These are phyloP conservation scores for Creontiades dilutus DNA, from an alignment of 2,888 invertebrate genomes.

Conservation along the genomic window DNA sequence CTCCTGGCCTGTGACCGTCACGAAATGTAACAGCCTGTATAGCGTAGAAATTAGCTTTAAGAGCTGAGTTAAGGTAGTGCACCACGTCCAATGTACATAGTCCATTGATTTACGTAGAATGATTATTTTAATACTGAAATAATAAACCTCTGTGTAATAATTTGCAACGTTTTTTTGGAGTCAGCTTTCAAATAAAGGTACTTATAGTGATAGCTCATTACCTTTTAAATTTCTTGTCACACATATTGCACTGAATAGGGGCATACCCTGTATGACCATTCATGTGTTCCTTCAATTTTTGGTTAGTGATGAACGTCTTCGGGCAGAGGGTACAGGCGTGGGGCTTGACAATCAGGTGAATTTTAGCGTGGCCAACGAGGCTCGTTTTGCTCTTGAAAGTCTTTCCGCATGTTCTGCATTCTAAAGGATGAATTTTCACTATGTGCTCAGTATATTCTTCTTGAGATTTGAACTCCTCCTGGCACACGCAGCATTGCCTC, in stretches of 20 bases:
- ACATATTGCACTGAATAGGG: constrained; percentile 89
- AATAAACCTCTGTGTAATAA: too few relatives aligned
- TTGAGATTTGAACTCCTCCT: constrained; percentile 84
- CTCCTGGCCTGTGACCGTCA: too few relatives aligned
- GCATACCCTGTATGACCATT: constrained; percentile 90
- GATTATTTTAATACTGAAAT: too few relatives aligned
- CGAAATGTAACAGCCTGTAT: too few relatives aligned
- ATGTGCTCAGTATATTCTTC: constrained; percentile 86
- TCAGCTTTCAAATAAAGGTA: too few relatives aligned
- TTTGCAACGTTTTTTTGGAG: too few relatives aligned
- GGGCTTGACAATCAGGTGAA: constrained; percentile 89
- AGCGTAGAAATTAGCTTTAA: too few relatives aligned
- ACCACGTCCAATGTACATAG: too few relatives aligned
- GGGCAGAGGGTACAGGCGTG: constrained; percentile 88
- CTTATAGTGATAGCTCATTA: neutral
- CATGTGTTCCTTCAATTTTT: constrained; percentile 89
- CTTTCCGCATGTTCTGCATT: constrained; percentile 90
- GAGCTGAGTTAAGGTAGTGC: too few relatives aligned
- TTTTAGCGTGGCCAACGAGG: constrained; percentile 85
- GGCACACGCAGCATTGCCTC: constrained; percentile 82
- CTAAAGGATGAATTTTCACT: constrained; percentile 86
- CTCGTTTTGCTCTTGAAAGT: constrained; percentile 87
- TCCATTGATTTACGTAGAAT: too few relatives aligned
- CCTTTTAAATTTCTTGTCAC: constrained; percentile 88
- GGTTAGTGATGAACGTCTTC: constrained; percentile 90